These are phyloP conservation scores for Entosphenus tridentatus DNA, from an alignment of 2,113 vertebrate genomes.

Conservation along the genomic window DNA sequence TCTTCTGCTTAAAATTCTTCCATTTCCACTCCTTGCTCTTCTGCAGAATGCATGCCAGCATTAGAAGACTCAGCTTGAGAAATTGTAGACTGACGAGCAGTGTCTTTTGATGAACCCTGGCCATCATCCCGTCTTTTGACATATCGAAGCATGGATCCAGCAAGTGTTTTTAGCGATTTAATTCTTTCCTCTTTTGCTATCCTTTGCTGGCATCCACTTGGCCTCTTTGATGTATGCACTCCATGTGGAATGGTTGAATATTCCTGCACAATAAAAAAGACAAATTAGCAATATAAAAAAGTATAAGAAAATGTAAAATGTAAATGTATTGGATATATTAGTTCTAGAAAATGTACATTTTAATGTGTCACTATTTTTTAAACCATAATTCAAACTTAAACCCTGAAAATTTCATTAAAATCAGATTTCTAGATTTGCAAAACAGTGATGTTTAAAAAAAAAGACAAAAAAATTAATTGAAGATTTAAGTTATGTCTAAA, in stretches of 20 bases:
- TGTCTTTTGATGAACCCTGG: constrained; percentile 6
- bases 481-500: too few relatives aligned
- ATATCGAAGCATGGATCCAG: constrained; percentile 5
- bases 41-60: constrained; percentile 2
- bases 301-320: too few relatives aligned
- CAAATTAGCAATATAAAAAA: neutral
- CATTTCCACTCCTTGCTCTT: constrained; percentile 6
- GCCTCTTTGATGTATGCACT: constrained; percentile 2
- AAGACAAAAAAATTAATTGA: too few relatives aligned
- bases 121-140: neutral
- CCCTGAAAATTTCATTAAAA: too few relatives aligned
- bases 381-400: too few relatives aligned
- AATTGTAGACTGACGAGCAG: constrained; percentile 5
- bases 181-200: neutral
- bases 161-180: constrained; percentile 2
- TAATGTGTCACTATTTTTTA: too few relatives aligned
- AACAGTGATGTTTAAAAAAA: too few relatives aligned
- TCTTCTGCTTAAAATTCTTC: constrained; percentile 1
- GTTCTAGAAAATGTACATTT: too few relatives aligned
- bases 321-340: too few relatives aligned
- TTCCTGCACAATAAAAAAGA: constrained; percentile 1
- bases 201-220: constrained; percentile 6
- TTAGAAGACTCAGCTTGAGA: neutral
- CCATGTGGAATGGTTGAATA: constrained; percentile 4
- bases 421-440: too few relatives aligned